Evolutionary conservation across 2,797 vertebrate genomes (phyloP), one percentile per base, ranked within the genome.

Genomic region (Oreortyx pictus): DNA sequence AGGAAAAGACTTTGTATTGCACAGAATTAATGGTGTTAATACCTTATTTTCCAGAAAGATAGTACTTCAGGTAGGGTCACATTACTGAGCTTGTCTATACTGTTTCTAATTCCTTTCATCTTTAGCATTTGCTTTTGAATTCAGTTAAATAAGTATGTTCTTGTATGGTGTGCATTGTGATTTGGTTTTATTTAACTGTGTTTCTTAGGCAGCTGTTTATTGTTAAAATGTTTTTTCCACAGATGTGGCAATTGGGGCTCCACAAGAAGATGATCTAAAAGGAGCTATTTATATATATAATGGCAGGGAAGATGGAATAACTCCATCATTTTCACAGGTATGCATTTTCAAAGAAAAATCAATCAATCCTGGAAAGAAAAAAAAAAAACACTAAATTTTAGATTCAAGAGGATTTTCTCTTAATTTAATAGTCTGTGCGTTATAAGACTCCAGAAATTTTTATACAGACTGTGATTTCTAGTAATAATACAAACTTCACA

Each of bases 201-300:
- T 23, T 4, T 88, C 47, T 54, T 52, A 39, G 33, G 60, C 8
- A 65, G 31, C 14, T 54, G 27, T 44, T 50, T 54, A 44, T 25
- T 46, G 10, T 18, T 74, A 46, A 11, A 78, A 83, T 83, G 85
- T 74, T 83, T 54, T 54, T 49, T 39, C 61, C 67, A 82, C 94
- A 99, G 99, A 99, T 95, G 98, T 99, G 93, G 99, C 98, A 4
- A 96, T 99, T 78, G 99, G 98, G 18, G 99, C 99, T 24, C 99
- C 99, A 14, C 99, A 99, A 46, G 99, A 99, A 97, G 98, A 99
- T 7, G 94, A 99, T n/a, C 97, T 99, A 18, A 97, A 89, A 94
- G 99, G 99, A 15, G 98, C 98, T 29, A 76, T 99, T 92, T 99
- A 99, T 94, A 99, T 99, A 97, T 99, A 99, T 96, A 99, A 99